Evolutionary conservation across 30 jellyfish, hydroid and myxozoan genomes (phyloP).

Genomic region (Aurelia aurita complex sp. Pacific): DNA sequence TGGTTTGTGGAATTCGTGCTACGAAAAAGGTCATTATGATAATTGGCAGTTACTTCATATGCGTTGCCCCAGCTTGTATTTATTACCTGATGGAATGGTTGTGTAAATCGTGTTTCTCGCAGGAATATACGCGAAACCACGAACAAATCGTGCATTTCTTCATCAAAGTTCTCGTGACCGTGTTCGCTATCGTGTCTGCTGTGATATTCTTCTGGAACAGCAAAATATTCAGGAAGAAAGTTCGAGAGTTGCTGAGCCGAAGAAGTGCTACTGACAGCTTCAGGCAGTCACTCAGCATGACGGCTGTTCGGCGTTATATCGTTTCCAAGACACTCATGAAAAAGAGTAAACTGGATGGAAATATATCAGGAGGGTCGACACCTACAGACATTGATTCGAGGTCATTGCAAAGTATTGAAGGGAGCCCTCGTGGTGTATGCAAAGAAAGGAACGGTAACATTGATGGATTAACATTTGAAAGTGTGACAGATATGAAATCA

Average conservation of each 20-base stretch:
- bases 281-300: neutral
- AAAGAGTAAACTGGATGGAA: no score
- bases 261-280: neutral
- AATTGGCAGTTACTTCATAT: slow-evolving; percentile 73
- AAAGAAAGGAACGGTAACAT: no score
- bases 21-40: slow-evolving; percentile 68
- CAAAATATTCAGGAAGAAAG: slow-evolving; percentile 50
- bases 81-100: slow-evolving; percentile 76
- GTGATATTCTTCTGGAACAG: slow-evolving; percentile 79
- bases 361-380: no score
- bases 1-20: slow-evolving; percentile 64
- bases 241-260: slow-evolving; percentile 42
- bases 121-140: slow-evolving; percentile 28
- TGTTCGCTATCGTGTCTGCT: slow-evolving; percentile 78
- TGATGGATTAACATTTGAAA: no score
- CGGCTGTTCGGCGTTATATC: neutral
- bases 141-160: slow-evolving; percentile 67
- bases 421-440: no score
- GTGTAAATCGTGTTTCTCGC: slow-evolving; percentile 55
- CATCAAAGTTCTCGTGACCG: slow-evolving; percentile 62
- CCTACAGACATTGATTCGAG: no score
- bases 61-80: slow-evolving; percentile 79
- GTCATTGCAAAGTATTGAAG: no score
- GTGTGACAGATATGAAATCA: no score
- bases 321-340: neutral